Conservation (phyloP, 2,113 vertebrate species). For the Vulpes vulpes region DNA sequence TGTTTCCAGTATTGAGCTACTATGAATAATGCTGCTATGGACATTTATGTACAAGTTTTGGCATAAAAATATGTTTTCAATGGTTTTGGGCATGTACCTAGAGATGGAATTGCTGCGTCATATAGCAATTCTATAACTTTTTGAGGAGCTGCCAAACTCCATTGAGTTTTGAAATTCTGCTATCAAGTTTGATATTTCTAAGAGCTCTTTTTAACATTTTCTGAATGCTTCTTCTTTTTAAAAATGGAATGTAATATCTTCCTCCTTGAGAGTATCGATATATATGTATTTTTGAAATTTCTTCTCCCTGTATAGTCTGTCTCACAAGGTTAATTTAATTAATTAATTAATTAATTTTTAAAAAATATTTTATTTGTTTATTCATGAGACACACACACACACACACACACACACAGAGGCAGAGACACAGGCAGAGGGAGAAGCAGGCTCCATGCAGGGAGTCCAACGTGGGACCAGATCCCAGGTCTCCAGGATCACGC, state of each 20-base stretch:
- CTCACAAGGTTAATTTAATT: neutral
- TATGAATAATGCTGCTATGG: neutral
- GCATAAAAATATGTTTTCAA: neutral
- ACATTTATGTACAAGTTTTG: neutral
- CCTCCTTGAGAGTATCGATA: neutral
- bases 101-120: neutral
- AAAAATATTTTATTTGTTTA: no score
- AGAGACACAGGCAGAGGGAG: no score
- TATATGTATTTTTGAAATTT: neutral
- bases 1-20: neutral
- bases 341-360: no score
- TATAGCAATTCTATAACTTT: slow-evolving; percentile 26
- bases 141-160: slow-evolving; percentile 12
- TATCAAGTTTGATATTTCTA: neutral
- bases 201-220: neutral
- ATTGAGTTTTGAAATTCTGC: slow-evolving; percentile 11
- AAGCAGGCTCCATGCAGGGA: no score
- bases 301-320: neutral
- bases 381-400: no score
- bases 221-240: neutral
- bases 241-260: slow-evolving; percentile 12
- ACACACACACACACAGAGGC: no score
- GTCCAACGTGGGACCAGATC: no score
- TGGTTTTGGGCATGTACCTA: neutral
- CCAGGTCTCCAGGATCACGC: no score